Evolutionary conservation across 2,797 vertebrate genomes (phyloP), one percentile per base, ranked within the genome.

Genomic region (Cynopterus sphinx): DNA sequence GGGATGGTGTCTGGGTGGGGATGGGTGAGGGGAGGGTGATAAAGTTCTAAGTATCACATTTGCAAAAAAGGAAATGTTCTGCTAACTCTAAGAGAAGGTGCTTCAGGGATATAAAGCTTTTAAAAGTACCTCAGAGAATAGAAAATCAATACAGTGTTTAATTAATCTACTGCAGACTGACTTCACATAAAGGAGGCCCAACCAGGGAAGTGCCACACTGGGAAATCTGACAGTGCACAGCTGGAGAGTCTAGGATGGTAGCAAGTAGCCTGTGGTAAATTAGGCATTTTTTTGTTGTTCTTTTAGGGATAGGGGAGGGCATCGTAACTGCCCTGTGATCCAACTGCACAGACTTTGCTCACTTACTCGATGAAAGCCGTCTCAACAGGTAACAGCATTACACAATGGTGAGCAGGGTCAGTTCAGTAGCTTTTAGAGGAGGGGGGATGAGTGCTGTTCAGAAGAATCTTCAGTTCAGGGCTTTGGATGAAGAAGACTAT

Each of bases 81-180:
- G 12, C 65, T 77, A 85, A 91, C 46, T 77, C 46, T 77, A 55
- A 67, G 70, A 90, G 77, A 57, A 77, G 83, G 55, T 33, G 26
- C 13, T 85, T 79, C 83, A 59, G 74, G 89, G 65, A 71, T 55
- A 59, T 2, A 85, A 33, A 41, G 59, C 61, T 91, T 87, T 91
- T 39, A 97, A 89, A 71, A 81, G 77, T 33, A 28, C 90, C 51
- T 61, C 33, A 55, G 91, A 91, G 97, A 57, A 84, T 43, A 71
- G 19, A 75, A 91, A 97, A 97, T 96, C 96, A 93, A 95, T 94
- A 49, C 51, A 65, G 43, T 57, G 87, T 84, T 97, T 96, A 96
- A 96, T 97, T 95, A 97, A 97, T 67, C 12, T 43, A 87, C 79
- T 94, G 59, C 84, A 97, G 87, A 71, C 39, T 49, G 81, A 96